Evolutionary conservation across 2,888 invertebrate genomes (phyloP).

Genomic region (Drosophila nigricruria): DNA sequence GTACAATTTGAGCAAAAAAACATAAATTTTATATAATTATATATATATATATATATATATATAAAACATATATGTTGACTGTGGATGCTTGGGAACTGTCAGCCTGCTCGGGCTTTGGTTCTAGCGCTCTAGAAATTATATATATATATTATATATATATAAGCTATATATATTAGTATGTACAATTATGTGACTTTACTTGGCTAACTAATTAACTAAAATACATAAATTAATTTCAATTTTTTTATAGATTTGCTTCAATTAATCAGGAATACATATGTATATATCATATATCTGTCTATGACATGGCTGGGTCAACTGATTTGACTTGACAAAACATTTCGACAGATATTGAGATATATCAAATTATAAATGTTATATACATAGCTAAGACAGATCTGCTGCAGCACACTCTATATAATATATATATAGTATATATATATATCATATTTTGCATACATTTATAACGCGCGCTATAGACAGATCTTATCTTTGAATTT

Average conservation of each 20-base stretch:
- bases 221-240: slow-evolving; percentile 32
- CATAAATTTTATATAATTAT: slow-evolving; percentile 25
- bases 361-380: slow-evolving; percentile 9
- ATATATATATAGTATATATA: not conserved
- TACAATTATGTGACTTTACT: slow-evolving; percentile 33
- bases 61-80: slow-evolving; percentile 36
- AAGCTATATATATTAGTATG: slow-evolving; percentile 12
- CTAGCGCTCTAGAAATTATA: slow-evolving; percentile 35
- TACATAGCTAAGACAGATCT: slow-evolving; percentile 6
- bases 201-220: slow-evolving; percentile 41
- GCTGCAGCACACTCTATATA: not conserved
- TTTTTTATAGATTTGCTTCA: slow-evolving; percentile 4
- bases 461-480: not conserved
- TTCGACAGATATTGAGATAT: slow-evolving; percentile 7
- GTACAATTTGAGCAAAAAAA: slow-evolving; percentile 42
- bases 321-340: slow-evolving; percentile 9
- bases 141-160: not conserved
- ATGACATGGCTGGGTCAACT: slow-evolving; percentile 41
- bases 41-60: slow-evolving; percentile 6
- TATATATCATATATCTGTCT: slow-evolving; percentile 10
- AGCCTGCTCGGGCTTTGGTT: slow-evolving; percentile 52
- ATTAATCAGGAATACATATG: slow-evolving; percentile 16
- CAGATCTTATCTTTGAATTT: slow-evolving; percentile 1
- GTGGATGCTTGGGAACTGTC: slow-evolving; percentile 33
- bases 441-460: not conserved